These are phyloP conservation scores for Arge pagana DNA, from an alignment of 2,888 invertebrate genomes.

Conservation along the genomic window DNA sequence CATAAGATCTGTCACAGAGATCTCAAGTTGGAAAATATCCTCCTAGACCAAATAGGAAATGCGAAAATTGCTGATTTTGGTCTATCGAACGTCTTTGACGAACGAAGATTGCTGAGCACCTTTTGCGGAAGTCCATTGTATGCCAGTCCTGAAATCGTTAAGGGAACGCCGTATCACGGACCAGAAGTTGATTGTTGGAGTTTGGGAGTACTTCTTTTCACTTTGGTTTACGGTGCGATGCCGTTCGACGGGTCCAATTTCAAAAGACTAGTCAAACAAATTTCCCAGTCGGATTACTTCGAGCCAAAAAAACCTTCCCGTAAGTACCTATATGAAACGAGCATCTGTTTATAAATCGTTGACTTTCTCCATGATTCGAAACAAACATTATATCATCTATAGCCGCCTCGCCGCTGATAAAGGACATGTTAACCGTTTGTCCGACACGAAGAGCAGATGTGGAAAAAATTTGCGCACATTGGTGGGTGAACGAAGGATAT, in stretches of 20 bases:
- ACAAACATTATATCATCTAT: conserved; percentile 45
- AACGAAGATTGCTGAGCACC: conserved; percentile 82
- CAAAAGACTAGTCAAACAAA: conserved; percentile 93
- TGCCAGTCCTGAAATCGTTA: conserved; percentile 97
- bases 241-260: conserved; percentile 99
- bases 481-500: conserved; percentile 94
- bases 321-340: conserved; percentile 58
- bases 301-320: conserved; percentile 94
- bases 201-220: conserved; percentile 94
- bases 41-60: conserved; percentile 90
- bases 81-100: conserved; percentile 94
- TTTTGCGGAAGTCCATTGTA: conserved; percentile 97
- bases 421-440: conserved; percentile 92
- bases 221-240: conserved; percentile 99
- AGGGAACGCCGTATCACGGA: conserved; percentile 94
- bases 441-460: conserved; percentile 89
- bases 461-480: conserved; percentile 91
- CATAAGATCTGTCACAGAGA: conserved; percentile 97
- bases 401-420: conserved; percentile 93
- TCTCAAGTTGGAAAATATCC: conserved; percentile 93
- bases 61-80: conserved; percentile 99
- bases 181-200: conserved; percentile 97
- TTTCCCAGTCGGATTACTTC: conserved; percentile 96
- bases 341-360: conserved; percentile 18
- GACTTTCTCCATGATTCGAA: conserved; percentile 2